A percentile compares a stretch with the other conserved stretches of the same genome.
phyloP scores from a whole-genome alignment of 2,888 invertebrate species.

The Atrina japonica region DNA sequence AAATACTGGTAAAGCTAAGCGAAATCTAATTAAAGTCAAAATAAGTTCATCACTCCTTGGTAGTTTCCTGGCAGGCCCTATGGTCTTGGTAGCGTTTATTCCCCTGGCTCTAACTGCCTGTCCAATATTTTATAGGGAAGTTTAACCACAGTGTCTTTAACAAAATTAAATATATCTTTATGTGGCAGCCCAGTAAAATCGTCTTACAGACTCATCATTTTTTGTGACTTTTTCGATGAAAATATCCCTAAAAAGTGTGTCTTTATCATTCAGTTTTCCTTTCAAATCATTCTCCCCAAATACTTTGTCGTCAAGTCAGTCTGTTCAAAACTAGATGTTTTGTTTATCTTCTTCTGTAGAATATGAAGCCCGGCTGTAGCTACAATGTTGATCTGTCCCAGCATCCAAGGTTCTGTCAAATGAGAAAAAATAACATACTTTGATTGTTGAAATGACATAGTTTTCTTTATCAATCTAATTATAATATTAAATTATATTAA shows the following conservation, averaged over 20 bases:
- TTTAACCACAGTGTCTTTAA: slow-evolving; percentile 4
- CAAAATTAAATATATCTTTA: slow-evolving; percentile 7
- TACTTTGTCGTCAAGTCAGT: background rate
- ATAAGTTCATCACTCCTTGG: slow-evolving; percentile 32
- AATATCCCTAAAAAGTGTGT: slow-evolving; percentile 20
- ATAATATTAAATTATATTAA: too few species aligned
- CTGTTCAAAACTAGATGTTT: too few species aligned
- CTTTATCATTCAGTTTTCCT: slow-evolving; percentile 8
- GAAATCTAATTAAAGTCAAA: slow-evolving; percentile 31
- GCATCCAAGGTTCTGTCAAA: too few species aligned
- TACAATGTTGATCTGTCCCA: too few species aligned
- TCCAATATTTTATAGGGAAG: slow-evolving; percentile 18
- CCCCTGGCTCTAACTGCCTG: slow-evolving; percentile 8
- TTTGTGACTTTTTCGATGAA: slow-evolving; percentile 21
- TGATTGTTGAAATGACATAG: too few species aligned
- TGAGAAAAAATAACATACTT: too few species aligned
- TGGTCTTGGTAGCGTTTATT: slow-evolving; percentile 15
- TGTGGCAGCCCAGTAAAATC: slow-evolving; percentile 19
- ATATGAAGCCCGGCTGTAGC: background rate
- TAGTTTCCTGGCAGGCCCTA: slow-evolving; percentile 32
- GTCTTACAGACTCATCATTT: slow-evolving; percentile 13
- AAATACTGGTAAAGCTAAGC: too few species aligned
- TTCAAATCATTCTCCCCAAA: background rate
- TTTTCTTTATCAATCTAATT: too few species aligned
- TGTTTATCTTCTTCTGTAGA: too few species aligned